A percentile compares a stretch with the other conserved stretches of the same genome.
Evolutionary conservation across 2,113 vertebrate species (phyloP).

Genomic region (Sinosuthora webbiana): DNA sequence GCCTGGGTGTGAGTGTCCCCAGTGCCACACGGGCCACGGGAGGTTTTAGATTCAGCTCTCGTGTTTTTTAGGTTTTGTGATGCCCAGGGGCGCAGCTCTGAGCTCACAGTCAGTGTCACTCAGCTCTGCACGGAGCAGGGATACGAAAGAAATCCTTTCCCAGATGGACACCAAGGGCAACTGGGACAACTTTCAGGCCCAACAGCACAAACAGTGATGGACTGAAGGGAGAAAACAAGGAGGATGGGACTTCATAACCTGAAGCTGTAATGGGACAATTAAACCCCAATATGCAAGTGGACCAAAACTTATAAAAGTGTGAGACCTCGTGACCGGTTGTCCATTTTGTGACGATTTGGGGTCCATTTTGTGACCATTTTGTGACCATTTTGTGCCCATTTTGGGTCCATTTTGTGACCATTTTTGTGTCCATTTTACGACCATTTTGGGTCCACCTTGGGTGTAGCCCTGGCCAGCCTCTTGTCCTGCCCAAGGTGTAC

Average conservation of each 20-base stretch:
- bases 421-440: neutral
- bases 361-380: too few relatives aligned
- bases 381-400: too few relatives aligned
- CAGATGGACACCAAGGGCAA: neutral
- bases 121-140: neutral
- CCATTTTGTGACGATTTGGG: neutral
- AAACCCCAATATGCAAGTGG: neutral
- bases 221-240: neutral
- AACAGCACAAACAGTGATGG: neutral
- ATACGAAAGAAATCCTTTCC: neutral
- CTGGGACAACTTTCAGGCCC: neutral
- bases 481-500: neutral
- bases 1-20: neutral
- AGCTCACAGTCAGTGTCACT: neutral
- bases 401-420: too few relatives aligned
- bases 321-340: neutral
- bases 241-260: neutral
- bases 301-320: neutral
- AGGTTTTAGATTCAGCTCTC: neutral
- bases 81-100: neutral
- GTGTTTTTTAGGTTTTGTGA: rapidly evolving
- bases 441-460: neutral
- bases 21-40: too few relatives aligned
- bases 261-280: neutral
- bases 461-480: neutral